Conservation (phyloP, 2,113 vertebrate species). For the Periophthalmus modestus region DNA sequence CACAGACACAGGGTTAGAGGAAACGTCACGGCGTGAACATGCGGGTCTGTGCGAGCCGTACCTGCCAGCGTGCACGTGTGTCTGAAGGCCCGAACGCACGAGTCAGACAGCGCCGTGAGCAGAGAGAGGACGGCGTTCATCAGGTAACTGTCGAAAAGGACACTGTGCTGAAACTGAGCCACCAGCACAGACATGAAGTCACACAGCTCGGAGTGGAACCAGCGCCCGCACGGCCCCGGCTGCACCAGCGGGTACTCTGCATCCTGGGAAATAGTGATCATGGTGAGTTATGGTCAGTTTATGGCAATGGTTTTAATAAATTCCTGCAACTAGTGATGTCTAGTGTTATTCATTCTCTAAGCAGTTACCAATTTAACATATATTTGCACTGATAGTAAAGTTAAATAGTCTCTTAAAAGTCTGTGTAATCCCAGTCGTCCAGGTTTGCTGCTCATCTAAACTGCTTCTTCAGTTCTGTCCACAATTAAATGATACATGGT, state of each 20-base stretch:
- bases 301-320: background rate
- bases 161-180: slow-evolving; percentile 82
- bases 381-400: background rate
- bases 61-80: slow-evolving; percentile 94
- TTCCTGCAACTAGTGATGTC: background rate
- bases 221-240: slow-evolving; percentile 84
- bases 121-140: slow-evolving; percentile 86
- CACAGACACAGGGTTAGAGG: background rate
- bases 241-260: slow-evolving; percentile 86
- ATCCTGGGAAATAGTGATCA: slow-evolving; percentile 72
- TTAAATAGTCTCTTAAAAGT: background rate
- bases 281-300: background rate
- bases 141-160: slow-evolving; percentile 86
- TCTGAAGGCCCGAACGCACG: slow-evolving; percentile 84
- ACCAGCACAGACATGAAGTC: slow-evolving; percentile 88
- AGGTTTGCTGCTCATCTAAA: too few species aligned
- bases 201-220: slow-evolving; percentile 87
- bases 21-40: background rate
- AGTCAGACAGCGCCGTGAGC: slow-evolving; percentile 86
- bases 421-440: too few species aligned
- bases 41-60: slow-evolving; percentile 33
- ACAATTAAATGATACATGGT: too few species aligned
- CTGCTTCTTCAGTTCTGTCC: too few species aligned
- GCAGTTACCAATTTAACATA: background rate
- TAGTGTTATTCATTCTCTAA: background rate